These are phyloP conservation scores for Eledone cirrhosa DNA, from an alignment of 2,888 invertebrate species.

Conservation along the genomic window DNA sequence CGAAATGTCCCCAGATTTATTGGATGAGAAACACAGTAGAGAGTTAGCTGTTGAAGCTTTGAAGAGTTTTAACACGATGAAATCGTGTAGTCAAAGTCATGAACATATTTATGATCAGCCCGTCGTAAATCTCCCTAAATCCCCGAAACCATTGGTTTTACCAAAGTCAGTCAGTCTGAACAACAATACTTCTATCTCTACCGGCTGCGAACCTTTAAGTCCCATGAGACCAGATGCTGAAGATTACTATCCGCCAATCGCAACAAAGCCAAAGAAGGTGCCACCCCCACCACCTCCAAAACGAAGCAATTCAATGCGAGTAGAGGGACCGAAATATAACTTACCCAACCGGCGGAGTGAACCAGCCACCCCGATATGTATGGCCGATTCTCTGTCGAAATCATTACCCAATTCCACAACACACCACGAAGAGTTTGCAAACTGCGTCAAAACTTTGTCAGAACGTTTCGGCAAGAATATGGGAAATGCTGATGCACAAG, in stretches of 20 bases:
- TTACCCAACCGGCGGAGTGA: slow-evolving; percentile 22
- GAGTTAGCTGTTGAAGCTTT: slow-evolving; percentile 45
- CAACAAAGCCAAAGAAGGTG: slow-evolving; percentile 53
- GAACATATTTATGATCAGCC: slow-evolving; percentile 58
- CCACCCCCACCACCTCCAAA: slow-evolving; percentile 70
- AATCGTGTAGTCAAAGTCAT: slow-evolving; percentile 33
- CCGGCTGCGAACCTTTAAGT: slow-evolving; percentile 34
- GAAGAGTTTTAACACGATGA: slow-evolving; percentile 35
- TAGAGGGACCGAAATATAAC: slow-evolving; percentile 34
- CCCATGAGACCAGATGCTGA: slow-evolving; percentile 28
- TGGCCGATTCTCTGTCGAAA: slow-evolving; percentile 30
- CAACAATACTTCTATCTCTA: slow-evolving; percentile 40
- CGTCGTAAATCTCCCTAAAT: slow-evolving; percentile 40
- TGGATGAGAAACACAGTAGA: slow-evolving; percentile 51
- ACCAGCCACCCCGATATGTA: slow-evolving; percentile 4
- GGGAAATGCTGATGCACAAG: slow-evolving; percentile 51
- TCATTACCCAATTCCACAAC: slow-evolving; percentile 34
- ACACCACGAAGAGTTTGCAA: slow-evolving; percentile 64
- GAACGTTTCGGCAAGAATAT: slow-evolving; percentile 59
- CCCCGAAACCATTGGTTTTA: slow-evolving; percentile 37
- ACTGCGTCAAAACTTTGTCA: slow-evolving; percentile 63
- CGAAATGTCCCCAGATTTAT: slow-evolving; percentile 56
- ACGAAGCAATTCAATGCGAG: slow-evolving; percentile 67
- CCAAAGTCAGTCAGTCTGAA: slow-evolving; percentile 36
- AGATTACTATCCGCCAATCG: slow-evolving; percentile 24